A percentile compares a stretch with the other conserved stretches of the same genome.
Conservation (phyloP, 1,140 invertebrate genomes). For the Aricia agestis region DNA sequence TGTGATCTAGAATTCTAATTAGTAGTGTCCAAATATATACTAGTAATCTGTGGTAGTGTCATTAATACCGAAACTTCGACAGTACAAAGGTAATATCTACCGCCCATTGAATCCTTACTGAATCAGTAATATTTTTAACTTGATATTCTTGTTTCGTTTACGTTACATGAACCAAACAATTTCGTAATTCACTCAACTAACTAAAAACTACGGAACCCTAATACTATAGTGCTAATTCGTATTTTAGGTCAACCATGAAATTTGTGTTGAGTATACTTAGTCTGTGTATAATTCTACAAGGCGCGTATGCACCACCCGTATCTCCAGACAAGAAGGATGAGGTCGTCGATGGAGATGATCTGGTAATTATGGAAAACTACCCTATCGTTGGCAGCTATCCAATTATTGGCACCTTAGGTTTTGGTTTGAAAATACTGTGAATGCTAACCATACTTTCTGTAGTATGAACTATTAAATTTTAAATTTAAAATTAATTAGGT, state of each 20-base stretch:
- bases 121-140: no score
- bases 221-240: not conserved
- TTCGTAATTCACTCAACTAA: not conserved
- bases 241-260: slow-evolving; percentile 40
- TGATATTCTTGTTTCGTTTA: not conserved
- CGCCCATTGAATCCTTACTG: no score
- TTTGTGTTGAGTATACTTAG: slow-evolving; percentile 38
- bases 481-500: no score
- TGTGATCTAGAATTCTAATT: not conserved
- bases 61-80: not conserved
- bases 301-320: slow-evolving; percentile 67
- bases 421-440: no score
- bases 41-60: not conserved
- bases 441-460: no score
- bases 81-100: not conserved
- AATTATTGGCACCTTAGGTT: no score
- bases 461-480: no score
- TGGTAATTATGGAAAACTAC: slow-evolving; percentile 40
- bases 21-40: not conserved
- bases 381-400: not conserved
- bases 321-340: slow-evolving; percentile 60
- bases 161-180: not conserved
- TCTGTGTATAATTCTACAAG: slow-evolving; percentile 48
- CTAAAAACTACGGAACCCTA: no score
- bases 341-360: slow-evolving; percentile 59